Evolutionary conservation across 2,888 invertebrate genomes (phyloP).

Genomic region (Scaptomyza tumidula): DNA sequence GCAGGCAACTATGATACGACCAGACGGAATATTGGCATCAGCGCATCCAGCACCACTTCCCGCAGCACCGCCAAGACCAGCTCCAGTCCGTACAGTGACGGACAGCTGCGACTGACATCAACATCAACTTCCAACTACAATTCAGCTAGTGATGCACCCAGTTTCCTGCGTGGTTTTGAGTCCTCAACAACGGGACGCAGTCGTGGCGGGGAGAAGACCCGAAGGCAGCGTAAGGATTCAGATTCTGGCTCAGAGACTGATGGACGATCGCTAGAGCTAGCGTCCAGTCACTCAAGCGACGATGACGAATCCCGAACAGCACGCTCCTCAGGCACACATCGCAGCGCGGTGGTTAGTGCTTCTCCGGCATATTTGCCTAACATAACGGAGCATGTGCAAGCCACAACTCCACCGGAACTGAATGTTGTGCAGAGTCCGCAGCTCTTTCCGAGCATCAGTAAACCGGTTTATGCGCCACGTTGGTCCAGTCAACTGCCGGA

Average conservation of each 20-base stretch:
- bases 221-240: slow-evolving; percentile 87
- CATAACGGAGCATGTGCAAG: slow-evolving; percentile 86
- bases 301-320: slow-evolving; percentile 89
- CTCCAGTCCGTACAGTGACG: slow-evolving; percentile 95
- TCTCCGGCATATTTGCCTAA: slow-evolving; percentile 87
- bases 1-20: slow-evolving; percentile 86
- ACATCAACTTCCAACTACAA: slow-evolving; percentile 95
- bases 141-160: slow-evolving; percentile 91
- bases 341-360: slow-evolving; percentile 84
- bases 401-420: slow-evolving; percentile 87
- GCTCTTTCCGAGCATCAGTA: slow-evolving; percentile 88
- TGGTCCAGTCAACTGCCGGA: slow-evolving; percentile 90
- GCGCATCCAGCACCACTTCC: slow-evolving; percentile 97
- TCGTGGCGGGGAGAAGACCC: slow-evolving; percentile 80
- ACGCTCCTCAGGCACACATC: slow-evolving; percentile 84
- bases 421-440: slow-evolving; percentile 89
- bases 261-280: slow-evolving; percentile 94
- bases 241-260: slow-evolving; percentile 93
- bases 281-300: slow-evolving; percentile 97
- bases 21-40: slow-evolving; percentile 94
- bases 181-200: slow-evolving; percentile 76
- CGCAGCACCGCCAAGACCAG: slow-evolving; percentile 97
- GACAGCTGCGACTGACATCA: slow-evolving; percentile 92
- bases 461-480: slow-evolving; percentile 87
- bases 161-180: slow-evolving; percentile 87